Percentiles rank a stretch among this genome's conserved stretches.
Evolutionary conservation across 2,888 invertebrate genomes (phyloP).

Genomic region (Lissonota sp.): DNA sequence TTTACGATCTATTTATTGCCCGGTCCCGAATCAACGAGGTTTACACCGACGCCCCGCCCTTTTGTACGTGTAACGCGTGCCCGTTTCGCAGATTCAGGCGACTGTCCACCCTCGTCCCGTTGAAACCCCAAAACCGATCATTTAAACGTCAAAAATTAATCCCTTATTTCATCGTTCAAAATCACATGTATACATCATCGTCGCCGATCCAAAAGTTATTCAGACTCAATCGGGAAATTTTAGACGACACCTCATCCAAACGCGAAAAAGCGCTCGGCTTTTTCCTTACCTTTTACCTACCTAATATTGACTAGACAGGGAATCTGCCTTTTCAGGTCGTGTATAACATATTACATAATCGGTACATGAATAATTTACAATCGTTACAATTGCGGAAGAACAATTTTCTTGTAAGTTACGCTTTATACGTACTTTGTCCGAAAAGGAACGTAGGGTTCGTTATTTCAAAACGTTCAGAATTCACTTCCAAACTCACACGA

Average conservation of each 20-base stretch:
- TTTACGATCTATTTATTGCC: constrained; percentile 80
- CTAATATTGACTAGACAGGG: constrained; percentile 84
- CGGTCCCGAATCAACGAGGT: constrained; percentile 69
- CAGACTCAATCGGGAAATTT: constrained; percentile 4
- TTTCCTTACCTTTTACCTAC: constrained; percentile 67
- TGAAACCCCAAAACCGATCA: constrained; percentile 37
- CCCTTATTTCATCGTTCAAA: neutral
- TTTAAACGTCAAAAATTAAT: constrained; percentile 39
- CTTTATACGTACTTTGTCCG: constrained; percentile 28
- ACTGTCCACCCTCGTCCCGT: constrained; percentile 9
- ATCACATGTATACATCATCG: constrained; percentile 12
- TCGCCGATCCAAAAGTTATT: neutral
- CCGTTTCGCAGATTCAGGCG: constrained; percentile 41
- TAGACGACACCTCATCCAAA: constrained; percentile 27
- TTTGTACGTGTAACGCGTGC: constrained; percentile 63
- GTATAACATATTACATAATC: constrained; percentile 50
- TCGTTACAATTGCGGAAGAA: constrained; percentile 32
- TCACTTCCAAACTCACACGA: neutral
- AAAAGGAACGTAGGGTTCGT: constrained; percentile 1
- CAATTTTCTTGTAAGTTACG: constrained; percentile 22
- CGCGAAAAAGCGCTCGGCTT: constrained; percentile 67
- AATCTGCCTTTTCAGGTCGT: constrained; percentile 70
- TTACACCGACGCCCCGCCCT: constrained; percentile 68
- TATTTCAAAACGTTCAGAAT: neutral
- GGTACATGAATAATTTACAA: constrained; percentile 51